Base-by-base conservation (phyloP, 2,797 vertebrate genomes). In the Malacoraja senta region DNA sequence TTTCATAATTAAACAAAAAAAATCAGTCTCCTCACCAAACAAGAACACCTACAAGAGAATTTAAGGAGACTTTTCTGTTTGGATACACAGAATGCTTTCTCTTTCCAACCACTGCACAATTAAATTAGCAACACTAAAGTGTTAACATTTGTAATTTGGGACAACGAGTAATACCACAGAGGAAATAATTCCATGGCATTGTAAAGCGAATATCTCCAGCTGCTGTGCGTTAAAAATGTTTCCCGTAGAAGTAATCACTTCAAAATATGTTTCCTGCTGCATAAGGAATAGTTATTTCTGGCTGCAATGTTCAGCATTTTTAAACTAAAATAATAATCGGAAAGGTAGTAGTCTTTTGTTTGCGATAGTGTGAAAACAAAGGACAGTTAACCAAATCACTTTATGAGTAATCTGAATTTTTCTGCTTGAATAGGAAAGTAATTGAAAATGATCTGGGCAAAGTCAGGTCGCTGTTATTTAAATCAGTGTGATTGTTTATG, bases 351-450 rank as follows among this genome's bases (percentile, higher is more conserved):
- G 63, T 72, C n/a, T 91, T 76, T 92, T 35, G 35, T 76, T 76
- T 58, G 26, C 15, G 44, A 24, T 53, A 68, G 19, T 68, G 10
- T 38, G 38, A 2, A 29, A 61, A 26, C 53, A 10, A 68, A 88
- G n/a, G n/a, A 35, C 61, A 21, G 32, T 68, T 35, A 88, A 35
- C 8, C 44, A 92, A 92, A 76, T n/a, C n/a, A n/a, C 26, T 29
- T 76, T 44, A 65, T 74, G 6, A 44, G 13, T 26, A 53, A 92
- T 58, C 65, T 53, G 84, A 8, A 92, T 92, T 44, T 44, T 76
- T n/a, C 35, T 92, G 71, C 35, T 74, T 92, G 71, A 76, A 76
- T 26, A 76, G 26, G 65, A n/a, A 92, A 53, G 38, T 76, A 92
- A 92, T 76, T 74, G 19, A 53, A 61, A 84, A 84, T 61, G 44